Evolutionary conservation across 1,140 invertebrate species (phyloP).

Genomic region (Drosophila azteca): DNA sequence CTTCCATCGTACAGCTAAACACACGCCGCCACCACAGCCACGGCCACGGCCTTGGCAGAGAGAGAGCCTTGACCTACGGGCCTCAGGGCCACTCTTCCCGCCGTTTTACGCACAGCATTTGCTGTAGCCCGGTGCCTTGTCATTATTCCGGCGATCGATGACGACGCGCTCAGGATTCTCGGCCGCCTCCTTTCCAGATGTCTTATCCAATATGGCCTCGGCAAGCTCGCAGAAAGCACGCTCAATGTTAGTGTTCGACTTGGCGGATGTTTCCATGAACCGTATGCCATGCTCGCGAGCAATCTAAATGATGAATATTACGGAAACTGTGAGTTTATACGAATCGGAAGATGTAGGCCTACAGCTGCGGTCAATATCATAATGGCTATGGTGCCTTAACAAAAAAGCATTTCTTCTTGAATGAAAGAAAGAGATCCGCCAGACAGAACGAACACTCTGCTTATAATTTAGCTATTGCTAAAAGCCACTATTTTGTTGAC

Average conservation of each 20-base stretch:
- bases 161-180: slow-evolving; percentile 88
- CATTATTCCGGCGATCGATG: slow-evolving; percentile 86
- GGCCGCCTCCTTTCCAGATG: slow-evolving; percentile 87
- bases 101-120: slow-evolving; percentile 82
- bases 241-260: slow-evolving; percentile 99
- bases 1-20: not conserved
- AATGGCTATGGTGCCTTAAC: too few species aligned
- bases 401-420: too few species aligned
- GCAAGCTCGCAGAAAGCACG: slow-evolving; percentile 98
- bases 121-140: slow-evolving; percentile 83
- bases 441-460: too few species aligned
- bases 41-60: slow-evolving; percentile 5
- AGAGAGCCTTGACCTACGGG: slow-evolving; percentile 5
- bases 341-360: not conserved
- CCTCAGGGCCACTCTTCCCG: slow-evolving; percentile 13
- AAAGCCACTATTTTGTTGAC: not conserved
- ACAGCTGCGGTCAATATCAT: too few species aligned
- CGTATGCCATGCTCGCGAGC: slow-evolving; percentile 98
- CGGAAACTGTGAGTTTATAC: not conserved
- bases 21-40: not conserved
- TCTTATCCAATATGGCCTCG: slow-evolving; percentile 97
- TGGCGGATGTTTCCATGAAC: slow-evolving; percentile 99
- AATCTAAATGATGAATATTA: slow-evolving; percentile 87
- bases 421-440: not conserved
- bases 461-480: too few species aligned